Base-by-base conservation (phyloP, 2,888 invertebrate genomes). In the Aphidoletes aphidimyza region DNA sequence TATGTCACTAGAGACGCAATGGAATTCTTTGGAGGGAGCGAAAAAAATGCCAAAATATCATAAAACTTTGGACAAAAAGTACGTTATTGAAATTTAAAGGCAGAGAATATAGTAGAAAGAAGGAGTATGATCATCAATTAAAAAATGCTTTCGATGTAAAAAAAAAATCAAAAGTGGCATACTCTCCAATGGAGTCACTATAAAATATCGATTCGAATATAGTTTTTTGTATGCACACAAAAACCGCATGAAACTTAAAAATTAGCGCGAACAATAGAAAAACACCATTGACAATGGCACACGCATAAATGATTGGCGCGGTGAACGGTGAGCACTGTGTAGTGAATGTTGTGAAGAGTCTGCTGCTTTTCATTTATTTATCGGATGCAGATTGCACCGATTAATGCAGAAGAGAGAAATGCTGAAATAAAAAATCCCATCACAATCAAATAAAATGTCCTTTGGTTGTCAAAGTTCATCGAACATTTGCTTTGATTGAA, bases 301-400 rank as follows among this genome's bases (percentile, higher is more conserved):
- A 30, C 2, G 69, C 2, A 69, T 17, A 34, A 2, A 22, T 69
- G 30, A 54, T 69, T 34, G 30, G 34, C 14, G n/a, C 30, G 26
- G 69, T 17, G 14, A 42, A 14, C 42, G n/a, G 47, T 47, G 47
- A 47, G 47, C 8, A 17, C 22, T 22, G 26, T 22, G 22, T 14
- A 54, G 54, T 54, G 47, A 22, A 22, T 9, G 69, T 69, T 69
- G 69, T 30, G 17, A 14, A 30, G 69, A 17, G 69, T 14, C 0
- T 69, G 69, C 30, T 69, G 5, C n/a, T 47, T 17, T 47, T 47
- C 9, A 14, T 47, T 47, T 47, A 47, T 47, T 54, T n/a, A n/a
- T n/a, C n/a, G n/a, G 69, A 69, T 69, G 69, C 69, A 69, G 69
- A 69, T 69, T 69, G 30, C 30, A 69, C 69, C 69, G 69, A 69